Evolutionary conservation across 2,113 vertebrate genomes (phyloP), one percentile per base, ranked within the genome.

Genomic region (Trogon melanurus): DNA sequence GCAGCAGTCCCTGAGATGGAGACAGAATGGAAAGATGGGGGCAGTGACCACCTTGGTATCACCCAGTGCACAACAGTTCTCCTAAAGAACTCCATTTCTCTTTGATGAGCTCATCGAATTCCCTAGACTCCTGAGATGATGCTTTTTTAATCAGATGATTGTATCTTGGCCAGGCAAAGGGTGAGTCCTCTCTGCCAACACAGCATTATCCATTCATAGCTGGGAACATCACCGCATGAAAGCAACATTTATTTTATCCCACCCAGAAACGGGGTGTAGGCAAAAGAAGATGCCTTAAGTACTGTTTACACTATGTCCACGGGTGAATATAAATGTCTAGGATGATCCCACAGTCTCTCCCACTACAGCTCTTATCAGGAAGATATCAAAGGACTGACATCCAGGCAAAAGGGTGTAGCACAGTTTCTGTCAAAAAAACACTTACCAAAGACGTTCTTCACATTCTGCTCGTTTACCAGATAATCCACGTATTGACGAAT

Each of bases 361-460:
- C 32, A 23, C 36, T 83, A 44, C 60, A 67, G 64, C 60, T 86
- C 25, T 75, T 64, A 20, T 16, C 25, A 53, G 73, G 22, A 67
- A 79, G 73, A 17, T 20, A 74, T 9, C 64, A 48, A 8, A 61
- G 20, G 25, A 47, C 8, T 75, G n/a, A n/a, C 23, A 67, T 25
- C 15, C 29, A 57, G 36, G 25, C 18, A 58, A 66, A 85, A 61
- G 38, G 21, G 16, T 51, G 20, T 48, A 50, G 79, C 2, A 32
- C 5, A 34, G 23, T 64, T 70, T 69, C 41, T 53, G 36, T 54
- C 16, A 53, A 65, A 64, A 53, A 2, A 16, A 8, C 41, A 98
- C 99, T 99, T 98, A 99, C 99, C 99, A 97, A 99, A 99, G 79
- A 99, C 73, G 2, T 74, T 98, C 92, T 97, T 98, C 67, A 99